Evolutionary conservation across 2,888 invertebrate species (phyloP).

Genomic region (Plutella xylostella): DNA sequence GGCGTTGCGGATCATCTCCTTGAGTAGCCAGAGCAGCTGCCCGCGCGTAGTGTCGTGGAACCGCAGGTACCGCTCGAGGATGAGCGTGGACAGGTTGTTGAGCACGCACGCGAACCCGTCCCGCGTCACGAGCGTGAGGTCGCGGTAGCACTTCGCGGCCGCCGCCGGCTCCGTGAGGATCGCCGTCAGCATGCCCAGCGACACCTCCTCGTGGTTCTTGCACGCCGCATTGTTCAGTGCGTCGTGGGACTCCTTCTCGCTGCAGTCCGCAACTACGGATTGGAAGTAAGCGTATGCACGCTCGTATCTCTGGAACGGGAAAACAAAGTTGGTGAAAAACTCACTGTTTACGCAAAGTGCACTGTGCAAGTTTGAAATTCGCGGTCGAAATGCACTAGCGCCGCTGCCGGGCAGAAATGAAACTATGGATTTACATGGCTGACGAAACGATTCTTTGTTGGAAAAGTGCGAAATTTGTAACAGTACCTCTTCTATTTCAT

Average conservation of each 20-base stretch:
- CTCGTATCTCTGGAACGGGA: slow-evolving; percentile 85
- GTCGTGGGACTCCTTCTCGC: slow-evolving; percentile 95
- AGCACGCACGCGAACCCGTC: slow-evolving; percentile 90
- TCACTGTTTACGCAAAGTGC: slow-evolving; percentile 16
- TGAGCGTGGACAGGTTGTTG: slow-evolving; percentile 84
- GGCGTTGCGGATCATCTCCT: slow-evolving; percentile 92
- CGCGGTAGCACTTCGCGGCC: slow-evolving; percentile 89
- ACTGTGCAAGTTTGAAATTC: slow-evolving; percentile 41
- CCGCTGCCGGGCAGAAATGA: slow-evolving; percentile 54
- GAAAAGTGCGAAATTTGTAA: slow-evolving; percentile 57
- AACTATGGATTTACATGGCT: slow-evolving; percentile 61
- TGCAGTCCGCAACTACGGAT: slow-evolving; percentile 82
- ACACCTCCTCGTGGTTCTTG: slow-evolving; percentile 94
- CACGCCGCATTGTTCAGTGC: slow-evolving; percentile 89
- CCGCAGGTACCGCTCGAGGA: slow-evolving; percentile 89
- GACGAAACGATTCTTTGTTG: slow-evolving; percentile 65
- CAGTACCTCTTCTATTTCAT: slow-evolving; percentile 91
- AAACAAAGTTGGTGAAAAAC: too few species aligned
- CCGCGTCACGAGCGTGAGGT: slow-evolving; percentile 88
- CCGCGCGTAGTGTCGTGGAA: slow-evolving; percentile 84
- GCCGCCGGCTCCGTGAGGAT: slow-evolving; percentile 88
- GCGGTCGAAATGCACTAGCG: slow-evolving; percentile 52
- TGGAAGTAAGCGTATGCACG: slow-evolving; percentile 84
- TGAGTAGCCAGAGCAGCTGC: slow-evolving; percentile 90
- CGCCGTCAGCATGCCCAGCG: slow-evolving; percentile 88